Base-by-base conservation (phyloP, 2,797 vertebrate species). In the Clarias platycephalus region DNA sequence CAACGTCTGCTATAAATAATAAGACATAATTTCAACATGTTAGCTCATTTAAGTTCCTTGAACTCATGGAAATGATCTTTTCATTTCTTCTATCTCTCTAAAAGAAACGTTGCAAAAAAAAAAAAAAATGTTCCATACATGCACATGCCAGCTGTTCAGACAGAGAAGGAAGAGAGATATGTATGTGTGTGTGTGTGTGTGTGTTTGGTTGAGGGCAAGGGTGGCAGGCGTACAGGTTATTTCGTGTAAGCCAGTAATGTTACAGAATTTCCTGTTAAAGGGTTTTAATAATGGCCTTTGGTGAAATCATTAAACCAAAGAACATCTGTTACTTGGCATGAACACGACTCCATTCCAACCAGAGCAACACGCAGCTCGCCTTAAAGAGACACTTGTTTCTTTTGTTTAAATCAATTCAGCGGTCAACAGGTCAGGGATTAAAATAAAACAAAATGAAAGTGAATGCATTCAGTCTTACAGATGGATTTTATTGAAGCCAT, bases 261-360 rank as follows among this genome's bases (percentile, higher is more conserved):
- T 81, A 82, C n/a, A 68, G 80, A 26, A 44, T 68, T 85, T 71
- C 86, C 89, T 90, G 86, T 89, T 74, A 70, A 64, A 44, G 40
- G 37, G 81, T 76, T 90, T 86, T 83, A 58, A 40, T 80, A 85
- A 89, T 40, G 55, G 37, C 16, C 16, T 80, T 74, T 91, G 91
- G 90, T 89, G 88, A 88, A 92, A 79, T 83, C 90, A 90, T 91
- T 88, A 91, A 83, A 58, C 62, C 1, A 81, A 82, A 26, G 82
- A 88, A 90, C 90, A 72, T 85, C 82, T 87, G 68, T 77, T 86
- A 87, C 85, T 89, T 49, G 67, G 78, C 79, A 63, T 74, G 68
- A 44, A 77, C 40, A 62, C 34, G 15, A 16, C 63, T 81, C 58
- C 84, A 68, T 86, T 81, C 31, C 55, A 80, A 71, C 12, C 66